Conservation (phyloP, 2,797 vertebrate genomes). For the Dicrostonyx torquatus region DNA sequence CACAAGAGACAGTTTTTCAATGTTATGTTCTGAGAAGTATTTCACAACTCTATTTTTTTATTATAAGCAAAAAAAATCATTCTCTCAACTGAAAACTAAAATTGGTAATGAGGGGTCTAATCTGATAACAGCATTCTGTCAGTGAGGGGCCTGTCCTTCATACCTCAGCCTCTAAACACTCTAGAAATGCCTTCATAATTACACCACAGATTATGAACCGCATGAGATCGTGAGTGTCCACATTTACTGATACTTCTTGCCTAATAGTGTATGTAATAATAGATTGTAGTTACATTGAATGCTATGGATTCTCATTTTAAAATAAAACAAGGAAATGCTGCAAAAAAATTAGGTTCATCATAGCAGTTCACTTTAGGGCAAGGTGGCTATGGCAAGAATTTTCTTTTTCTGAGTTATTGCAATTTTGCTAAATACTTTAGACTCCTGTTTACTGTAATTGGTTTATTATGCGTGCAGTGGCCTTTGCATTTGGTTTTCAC, state of each 20-base stretch:
- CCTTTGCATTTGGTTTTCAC: slow-evolving; percentile 50
- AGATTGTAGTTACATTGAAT: slow-evolving; percentile 53
- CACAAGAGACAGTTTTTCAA: background rate
- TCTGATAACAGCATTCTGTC: background rate
- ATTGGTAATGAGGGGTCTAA: background rate
- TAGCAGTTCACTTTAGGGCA: background rate
- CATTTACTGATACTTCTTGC: slow-evolving; percentile 36
- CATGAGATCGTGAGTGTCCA: slow-evolving; percentile 6
- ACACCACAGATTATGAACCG: background rate
- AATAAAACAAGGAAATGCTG: background rate
- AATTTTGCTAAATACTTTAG: background rate
- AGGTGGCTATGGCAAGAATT: background rate
- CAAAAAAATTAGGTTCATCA: background rate
- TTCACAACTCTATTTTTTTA: slow-evolving; percentile 41
- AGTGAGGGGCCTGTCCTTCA: background rate
- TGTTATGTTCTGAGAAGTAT: slow-evolving; percentile 25
- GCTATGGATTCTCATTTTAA: slow-evolving; percentile 19
- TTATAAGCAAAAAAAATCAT: background rate
- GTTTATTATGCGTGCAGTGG: background rate
- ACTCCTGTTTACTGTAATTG: slow-evolving; percentile 41
- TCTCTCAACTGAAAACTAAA: slow-evolving; percentile 25
- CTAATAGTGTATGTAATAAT: background rate
- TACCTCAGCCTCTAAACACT: background rate
- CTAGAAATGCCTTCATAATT: slow-evolving; percentile 25
- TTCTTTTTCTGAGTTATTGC: slow-evolving; percentile 24